Conservation (phyloP, 1,140 invertebrate genomes). For the Brevipalpus yothersi region DNA sequence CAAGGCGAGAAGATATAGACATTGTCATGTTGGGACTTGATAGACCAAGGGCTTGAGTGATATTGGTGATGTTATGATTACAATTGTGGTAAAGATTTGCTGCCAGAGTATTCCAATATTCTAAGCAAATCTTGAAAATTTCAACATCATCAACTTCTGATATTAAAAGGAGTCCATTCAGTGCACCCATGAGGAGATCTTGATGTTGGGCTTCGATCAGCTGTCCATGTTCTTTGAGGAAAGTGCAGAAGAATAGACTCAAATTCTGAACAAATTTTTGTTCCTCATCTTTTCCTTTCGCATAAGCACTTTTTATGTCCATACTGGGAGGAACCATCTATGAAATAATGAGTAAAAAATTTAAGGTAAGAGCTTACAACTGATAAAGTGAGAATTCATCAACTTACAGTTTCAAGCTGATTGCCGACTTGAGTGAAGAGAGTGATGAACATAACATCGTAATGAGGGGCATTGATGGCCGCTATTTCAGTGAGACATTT, state of each 20-base stretch:
- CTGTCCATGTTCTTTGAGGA: constrained; percentile 76
- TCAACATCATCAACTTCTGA: constrained; percentile 98
- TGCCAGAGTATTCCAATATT: constrained; percentile 89
- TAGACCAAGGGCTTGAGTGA: neutral
- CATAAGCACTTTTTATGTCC: constrained; percentile 79
- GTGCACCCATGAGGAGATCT: constrained; percentile 44
- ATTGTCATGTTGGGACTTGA: neutral
- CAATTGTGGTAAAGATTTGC: constrained; percentile 47
- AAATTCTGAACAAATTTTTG: constrained; percentile 98
- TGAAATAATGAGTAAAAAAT: constrained; percentile 6
- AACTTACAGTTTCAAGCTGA: constrained; percentile 38
- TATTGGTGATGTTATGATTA: neutral
- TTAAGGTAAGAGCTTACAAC: neutral
- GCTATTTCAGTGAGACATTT: constrained; percentile 94
- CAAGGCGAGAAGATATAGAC: constrained; percentile 21
- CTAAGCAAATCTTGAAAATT: constrained; percentile 98
- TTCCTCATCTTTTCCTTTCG: constrained; percentile 73
- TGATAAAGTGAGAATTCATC: neutral
- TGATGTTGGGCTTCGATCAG: constrained; percentile 47
- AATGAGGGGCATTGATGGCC: constrained; percentile 32
- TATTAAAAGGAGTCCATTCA: constrained; percentile 83
- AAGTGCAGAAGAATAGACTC: constrained; percentile 88
- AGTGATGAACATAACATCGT: constrained; percentile 70
- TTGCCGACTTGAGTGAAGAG: constrained; percentile 73
- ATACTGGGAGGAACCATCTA: constrained; percentile 67